phyloP scores from a whole-genome alignment of 2,888 invertebrate species.

The Drosophila atripex region DNA sequence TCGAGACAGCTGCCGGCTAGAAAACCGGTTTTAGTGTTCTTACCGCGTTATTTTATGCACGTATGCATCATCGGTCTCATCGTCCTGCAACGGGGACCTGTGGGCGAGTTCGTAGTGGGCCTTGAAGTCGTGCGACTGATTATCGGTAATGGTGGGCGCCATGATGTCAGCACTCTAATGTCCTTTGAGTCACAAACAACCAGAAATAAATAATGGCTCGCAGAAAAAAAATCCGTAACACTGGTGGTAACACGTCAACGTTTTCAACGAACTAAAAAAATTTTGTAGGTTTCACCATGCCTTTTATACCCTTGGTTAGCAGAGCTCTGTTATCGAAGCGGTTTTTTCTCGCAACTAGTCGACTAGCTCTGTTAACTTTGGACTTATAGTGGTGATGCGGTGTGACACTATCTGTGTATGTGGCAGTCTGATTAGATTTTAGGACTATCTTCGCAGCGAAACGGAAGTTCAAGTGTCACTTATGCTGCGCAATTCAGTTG shows the following conservation, averaged over 20 bases:
- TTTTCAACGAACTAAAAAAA: constrained; percentile 61
- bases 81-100: constrained; percentile 53
- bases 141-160: constrained; percentile 81
- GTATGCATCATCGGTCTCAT: constrained; percentile 62
- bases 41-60: constrained; percentile 78
- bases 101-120: constrained; percentile 56
- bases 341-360: background rate
- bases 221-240: constrained; percentile 20
- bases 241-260: constrained; percentile 48
- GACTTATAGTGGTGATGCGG: background rate
- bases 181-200: constrained; percentile 44
- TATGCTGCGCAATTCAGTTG: constrained; percentile 50
- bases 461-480: constrained; percentile 59
- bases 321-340: constrained; percentile 15
- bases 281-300: constrained; percentile 11
- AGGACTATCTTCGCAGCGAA: constrained; percentile 15
- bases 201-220: constrained; percentile 2
- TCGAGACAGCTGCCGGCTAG: constrained; percentile 8
- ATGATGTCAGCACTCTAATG: constrained; percentile 65
- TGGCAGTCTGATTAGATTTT: constrained; percentile 3
- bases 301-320: constrained; percentile 58
- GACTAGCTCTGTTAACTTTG: constrained; percentile 6
- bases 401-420: background rate
- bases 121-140: constrained; percentile 62
- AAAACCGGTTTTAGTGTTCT: constrained; percentile 45